Base-by-base conservation (phyloP, 2,113 vertebrate species). In the Siniperca chuatsi region DNA sequence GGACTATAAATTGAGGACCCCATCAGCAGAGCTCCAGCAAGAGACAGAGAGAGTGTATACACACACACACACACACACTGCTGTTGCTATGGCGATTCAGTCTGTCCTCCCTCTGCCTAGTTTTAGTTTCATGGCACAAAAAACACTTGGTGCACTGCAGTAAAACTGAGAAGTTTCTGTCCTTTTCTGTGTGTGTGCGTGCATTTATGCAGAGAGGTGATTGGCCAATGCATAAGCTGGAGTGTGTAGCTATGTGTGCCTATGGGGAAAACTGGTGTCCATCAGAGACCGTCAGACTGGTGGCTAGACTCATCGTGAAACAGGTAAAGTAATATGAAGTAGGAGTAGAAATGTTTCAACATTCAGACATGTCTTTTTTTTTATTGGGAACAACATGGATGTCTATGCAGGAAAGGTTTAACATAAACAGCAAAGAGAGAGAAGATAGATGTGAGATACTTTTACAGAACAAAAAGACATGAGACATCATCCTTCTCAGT, bases 151-250 rank as follows among this genome's bases (percentile, higher is more conserved):
- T 64, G 57, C 55, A 25, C 64, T 71, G 74, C 77, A 79, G 76
- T 37, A 37, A 37, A 37, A 37, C 5, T 37, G 40, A 64, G n/a
- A 21, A 6, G 6, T 57, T 70, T 18, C 1, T 68, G 4, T 69
- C 8, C 0, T 18, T 52, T 57, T 25, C 35, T 66, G 6, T 48
- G 37, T 46, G 40, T 52, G 2, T 54, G 1, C 87, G 18, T 68
- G 1, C 62, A 4, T 81, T 25, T 48, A 8, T 58, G 6, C 64
- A 99, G 98, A 98, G 96, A 95, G 96, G 96, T 73, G 98, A 99
- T 80, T 99, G 98, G 98, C 94, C 97, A 18, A 96, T 99, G 97
- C 98, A 99, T 93, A 99, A 97, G 91, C 88, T 98, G 58, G 98
- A 99, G 81, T 99, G 98, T 90, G 96, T 97, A 3, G 95, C 98